Conservation (phyloP, 37 sponge, comb jelly and placozoan species). For the Beroe ovata region DNA sequence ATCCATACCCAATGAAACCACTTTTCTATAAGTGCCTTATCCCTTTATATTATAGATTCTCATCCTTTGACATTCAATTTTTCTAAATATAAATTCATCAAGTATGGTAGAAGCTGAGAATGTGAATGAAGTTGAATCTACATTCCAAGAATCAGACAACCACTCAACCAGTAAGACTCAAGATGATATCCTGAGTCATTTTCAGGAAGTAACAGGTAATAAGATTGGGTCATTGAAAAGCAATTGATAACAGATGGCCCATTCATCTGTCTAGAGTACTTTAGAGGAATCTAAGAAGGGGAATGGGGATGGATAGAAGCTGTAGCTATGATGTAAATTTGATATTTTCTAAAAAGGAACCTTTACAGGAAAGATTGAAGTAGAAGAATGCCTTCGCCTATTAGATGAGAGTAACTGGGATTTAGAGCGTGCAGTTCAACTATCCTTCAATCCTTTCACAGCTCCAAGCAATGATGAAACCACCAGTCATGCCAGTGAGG, state of each 20-base stretch:
- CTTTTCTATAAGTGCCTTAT: no score
- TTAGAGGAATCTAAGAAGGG: no score
- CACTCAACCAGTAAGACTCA: background rate
- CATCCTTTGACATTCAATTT: background rate
- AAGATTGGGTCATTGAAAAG: background rate
- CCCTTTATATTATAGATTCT: no score
- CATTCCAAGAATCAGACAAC: background rate
- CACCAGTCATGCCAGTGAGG: background rate
- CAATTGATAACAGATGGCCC: background rate
- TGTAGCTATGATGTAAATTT: no score
- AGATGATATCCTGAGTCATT: slow-evolving; percentile 55
- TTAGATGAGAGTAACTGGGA: slow-evolving; percentile 54
- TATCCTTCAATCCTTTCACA: slow-evolving; percentile 26
- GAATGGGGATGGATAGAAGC: no score
- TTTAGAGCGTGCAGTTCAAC: slow-evolving; percentile 44
- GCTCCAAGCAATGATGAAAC: background rate
- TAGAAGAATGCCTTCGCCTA: slow-evolving; percentile 49
- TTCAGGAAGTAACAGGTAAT: slow-evolving; percentile 61
- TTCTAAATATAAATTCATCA: background rate
- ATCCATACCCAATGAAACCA: background rate
- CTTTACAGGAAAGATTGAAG: slow-evolving; percentile 52
- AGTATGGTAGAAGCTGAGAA: slow-evolving; percentile 18
- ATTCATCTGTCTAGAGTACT: no score
- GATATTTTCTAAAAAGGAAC: no score
- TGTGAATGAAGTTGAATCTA: slow-evolving; percentile 6